These are phyloP conservation scores for Herminia tarsipennalis DNA, from an alignment of 2,888 invertebrate species.

Conservation along the genomic window DNA sequence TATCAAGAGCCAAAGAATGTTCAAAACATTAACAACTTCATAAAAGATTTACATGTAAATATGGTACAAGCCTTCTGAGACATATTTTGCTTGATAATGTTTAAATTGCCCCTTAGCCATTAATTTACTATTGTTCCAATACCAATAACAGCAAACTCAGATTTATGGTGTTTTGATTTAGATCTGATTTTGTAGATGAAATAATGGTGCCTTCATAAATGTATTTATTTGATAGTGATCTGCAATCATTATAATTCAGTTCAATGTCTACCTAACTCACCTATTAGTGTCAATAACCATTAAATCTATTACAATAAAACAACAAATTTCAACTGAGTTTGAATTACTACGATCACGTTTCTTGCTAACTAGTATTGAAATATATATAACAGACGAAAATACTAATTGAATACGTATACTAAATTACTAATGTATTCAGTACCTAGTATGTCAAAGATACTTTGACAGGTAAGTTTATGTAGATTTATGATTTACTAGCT, in stretches of 20 bases:
- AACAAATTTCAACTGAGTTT: neutral
- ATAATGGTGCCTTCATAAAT: conserved; percentile 6
- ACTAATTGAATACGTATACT: too few relatives aligned
- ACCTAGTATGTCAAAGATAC: too few relatives aligned
- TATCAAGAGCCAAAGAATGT: too few relatives aligned
- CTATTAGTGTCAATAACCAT: conserved; percentile 20
- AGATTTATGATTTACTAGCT: too few relatives aligned
- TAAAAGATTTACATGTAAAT: too few relatives aligned
- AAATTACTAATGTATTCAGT: too few relatives aligned
- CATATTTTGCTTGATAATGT: too few relatives aligned
- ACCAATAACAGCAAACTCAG: conserved; percentile 1
- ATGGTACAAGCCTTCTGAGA: too few relatives aligned
- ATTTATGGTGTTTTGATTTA: conserved; percentile 19
- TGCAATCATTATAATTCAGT: conserved; percentile 17
- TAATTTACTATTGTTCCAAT: neutral
- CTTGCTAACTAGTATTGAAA: neutral
- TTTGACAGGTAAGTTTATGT: too few relatives aligned
- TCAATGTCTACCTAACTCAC: conserved; percentile 13
- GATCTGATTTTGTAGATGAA: conserved; percentile 14
- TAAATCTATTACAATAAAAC: conserved; percentile 10
- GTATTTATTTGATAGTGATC: conserved; percentile 21
- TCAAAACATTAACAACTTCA: too few relatives aligned
- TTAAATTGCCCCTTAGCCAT: too few relatives aligned
- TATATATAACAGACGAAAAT: too few relatives aligned
- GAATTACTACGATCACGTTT: neutral